Percentiles rank a stretch among this genome's conserved stretches.
Evolutionary conservation across 1,140 invertebrate species (phyloP).

Genomic region (Cardiocondyla obscurior): DNA sequence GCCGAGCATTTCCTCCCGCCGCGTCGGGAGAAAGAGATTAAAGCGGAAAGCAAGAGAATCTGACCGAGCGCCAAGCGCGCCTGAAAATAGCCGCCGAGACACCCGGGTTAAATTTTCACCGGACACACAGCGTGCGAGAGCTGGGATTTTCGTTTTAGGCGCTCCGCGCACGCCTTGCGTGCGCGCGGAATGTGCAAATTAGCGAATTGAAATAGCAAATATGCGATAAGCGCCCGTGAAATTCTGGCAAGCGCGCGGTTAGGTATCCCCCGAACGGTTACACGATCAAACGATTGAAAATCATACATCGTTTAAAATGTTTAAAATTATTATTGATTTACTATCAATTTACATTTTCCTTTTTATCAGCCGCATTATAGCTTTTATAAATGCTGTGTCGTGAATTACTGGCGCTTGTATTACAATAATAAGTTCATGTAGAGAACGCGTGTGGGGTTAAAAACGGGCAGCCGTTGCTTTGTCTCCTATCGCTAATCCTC

Average conservation of each 20-base stretch:
- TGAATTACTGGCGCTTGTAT: not conserved
- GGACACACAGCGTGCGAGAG: conserved; percentile 16
- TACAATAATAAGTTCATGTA: not conserved
- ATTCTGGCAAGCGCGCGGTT: not conserved
- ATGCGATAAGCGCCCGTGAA: not conserved
- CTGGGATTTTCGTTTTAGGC: conserved; percentile 28
- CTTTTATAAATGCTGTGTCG: too few species aligned
- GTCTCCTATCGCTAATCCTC: conserved; percentile 62
- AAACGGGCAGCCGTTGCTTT: conserved; percentile 30
- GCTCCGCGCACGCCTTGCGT: not conserved
- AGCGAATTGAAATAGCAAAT: conserved; percentile 37
- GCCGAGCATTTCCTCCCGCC: conserved; percentile 53
- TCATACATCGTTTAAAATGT: too few species aligned
- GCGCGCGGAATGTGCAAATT: conserved; percentile 24
- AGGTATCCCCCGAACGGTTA: not conserved
- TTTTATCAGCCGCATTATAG: too few species aligned
- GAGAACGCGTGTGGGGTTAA: too few species aligned
- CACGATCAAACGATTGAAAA: not conserved
- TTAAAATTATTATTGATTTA: too few species aligned
- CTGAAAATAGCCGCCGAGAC: conserved; percentile 70
- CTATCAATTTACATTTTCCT: too few species aligned
- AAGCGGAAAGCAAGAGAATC: conserved; percentile 58
- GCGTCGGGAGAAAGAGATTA: conserved; percentile 25
- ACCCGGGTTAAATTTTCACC: conserved; percentile 65
- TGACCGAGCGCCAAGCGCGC: conserved; percentile 66